Conservation (phyloP, 1,140 invertebrate species). For the Spodoptera frugiperda region DNA sequence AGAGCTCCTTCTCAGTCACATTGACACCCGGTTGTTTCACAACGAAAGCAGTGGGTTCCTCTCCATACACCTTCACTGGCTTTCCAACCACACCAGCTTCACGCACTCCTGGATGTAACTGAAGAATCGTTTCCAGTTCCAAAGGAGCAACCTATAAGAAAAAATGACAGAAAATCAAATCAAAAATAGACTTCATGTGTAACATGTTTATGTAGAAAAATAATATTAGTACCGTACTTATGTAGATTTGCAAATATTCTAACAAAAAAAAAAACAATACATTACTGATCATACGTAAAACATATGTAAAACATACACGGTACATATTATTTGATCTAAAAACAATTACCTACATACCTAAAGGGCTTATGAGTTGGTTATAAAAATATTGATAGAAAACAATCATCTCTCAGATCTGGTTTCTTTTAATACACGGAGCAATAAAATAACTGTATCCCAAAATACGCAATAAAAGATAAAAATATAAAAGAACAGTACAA, state of each 20-base stretch:
- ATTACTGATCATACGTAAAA: too few relatives aligned
- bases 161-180: too few relatives aligned
- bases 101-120: slow-evolving; percentile 87
- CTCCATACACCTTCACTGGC: slow-evolving; percentile 85
- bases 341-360: too few relatives aligned
- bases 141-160: slow-evolving; percentile 88
- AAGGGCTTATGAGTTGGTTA: too few relatives aligned
- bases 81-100: slow-evolving; percentile 91
- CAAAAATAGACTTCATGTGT: background rate
- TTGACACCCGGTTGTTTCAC: slow-evolving; percentile 84
- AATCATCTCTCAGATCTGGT: too few relatives aligned
- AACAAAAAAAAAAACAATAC: too few relatives aligned
- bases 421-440: background rate
- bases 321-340: too few relatives aligned
- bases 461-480: background rate
- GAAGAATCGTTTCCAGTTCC: slow-evolving; percentile 90
- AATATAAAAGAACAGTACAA: slow-evolving; percentile 5
- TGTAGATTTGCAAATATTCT: too few relatives aligned
- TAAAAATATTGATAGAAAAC: too few relatives aligned
- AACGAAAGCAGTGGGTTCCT: slow-evolving; percentile 89
- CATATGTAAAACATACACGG: too few relatives aligned
- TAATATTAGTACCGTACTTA: too few relatives aligned
- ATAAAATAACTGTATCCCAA: background rate
- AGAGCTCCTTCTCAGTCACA: slow-evolving; percentile 85
- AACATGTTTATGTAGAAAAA: too few relatives aligned